These are phyloP conservation scores for Odocoileus virginianus DNA, from an alignment of 2,113 vertebrate genomes.

Conservation along the genomic window DNA sequence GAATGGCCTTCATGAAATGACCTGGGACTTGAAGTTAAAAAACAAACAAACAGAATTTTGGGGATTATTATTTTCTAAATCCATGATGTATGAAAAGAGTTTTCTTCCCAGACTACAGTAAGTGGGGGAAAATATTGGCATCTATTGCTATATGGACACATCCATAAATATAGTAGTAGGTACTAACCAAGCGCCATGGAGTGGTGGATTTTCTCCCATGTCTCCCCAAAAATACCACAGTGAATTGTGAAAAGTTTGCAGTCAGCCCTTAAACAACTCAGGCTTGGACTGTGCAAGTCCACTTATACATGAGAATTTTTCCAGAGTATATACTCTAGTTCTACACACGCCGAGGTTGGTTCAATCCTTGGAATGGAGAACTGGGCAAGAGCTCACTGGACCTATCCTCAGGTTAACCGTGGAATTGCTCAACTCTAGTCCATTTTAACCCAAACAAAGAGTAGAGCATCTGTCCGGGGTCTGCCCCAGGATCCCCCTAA, in stretches of 20 bases:
- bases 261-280: not conserved
- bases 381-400: not conserved
- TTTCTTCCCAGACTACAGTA: constrained; percentile 20
- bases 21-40: constrained; percentile 38
- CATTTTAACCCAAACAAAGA: not conserved
- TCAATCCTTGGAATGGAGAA: not conserved
- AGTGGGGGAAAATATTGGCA: not conserved
- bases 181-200: not conserved
- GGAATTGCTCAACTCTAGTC: not conserved
- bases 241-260: constrained; percentile 51
- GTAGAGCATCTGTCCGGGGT: not conserved
- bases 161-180: not conserved
- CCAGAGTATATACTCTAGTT: not conserved
- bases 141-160: not conserved
- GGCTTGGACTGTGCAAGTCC: not conserved
- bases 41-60: not conserved
- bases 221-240: not conserved
- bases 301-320: not conserved
- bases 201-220: not conserved
- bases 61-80: constrained; percentile 48
- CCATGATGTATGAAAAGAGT: constrained; percentile 6
- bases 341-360: not conserved
- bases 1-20: constrained; percentile 57
- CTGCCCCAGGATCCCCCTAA: not conserved
- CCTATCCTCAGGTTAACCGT: not conserved